Evolutionary conservation across 2,113 vertebrate species (phyloP), one percentile per base, ranked within the genome.

Genomic region (Syngnathus typhle): DNA sequence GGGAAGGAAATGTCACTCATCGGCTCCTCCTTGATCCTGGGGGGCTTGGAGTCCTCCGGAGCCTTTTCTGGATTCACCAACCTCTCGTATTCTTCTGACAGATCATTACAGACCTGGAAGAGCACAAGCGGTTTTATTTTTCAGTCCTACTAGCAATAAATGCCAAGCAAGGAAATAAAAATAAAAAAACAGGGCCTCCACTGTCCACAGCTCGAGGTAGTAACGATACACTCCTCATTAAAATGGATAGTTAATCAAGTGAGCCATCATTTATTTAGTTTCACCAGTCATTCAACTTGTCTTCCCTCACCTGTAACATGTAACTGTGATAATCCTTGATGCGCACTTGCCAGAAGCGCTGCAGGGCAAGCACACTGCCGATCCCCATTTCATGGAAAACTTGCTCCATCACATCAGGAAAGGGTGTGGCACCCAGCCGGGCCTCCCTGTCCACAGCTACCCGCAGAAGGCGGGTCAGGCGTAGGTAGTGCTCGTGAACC

Each of bases 271-370:
- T 32, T 16, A 58, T 58, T 36, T 36, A 16, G 10, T 46, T 12
- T 46, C 13, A 46, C 3, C 11, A 63, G 18, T 41, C 27, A 36
- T 52, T 23, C 56, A 15, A 36, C 12, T 13, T 27, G 49, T 5
- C 51, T 60, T n/a, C 27, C 37, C 83, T 94, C 81, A 97, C 96
- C 95, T 98, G 94, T 1, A 98, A 87, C 95, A 97, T 95, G 87
- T 98, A 95, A 84, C 90, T 95, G 88, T 99, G 96, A 75, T 99
- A 99, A 84, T 99, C 96, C 81, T 98, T 98, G 80, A 99, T 96
- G 71, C 94, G 94, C 69, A 95, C 93, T 76, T 99, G 96, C 97
- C 97, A 99, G 89, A 99, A 99, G 80, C 91, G 94, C 89, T 98
- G 96, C 73, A 99, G 91, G 0, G 95, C 95, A 65, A 99, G 89